Evolutionary conservation across 2,113 vertebrate species (phyloP), one percentile per base, ranked within the genome.

Genomic region (Numenius arquata): DNA sequence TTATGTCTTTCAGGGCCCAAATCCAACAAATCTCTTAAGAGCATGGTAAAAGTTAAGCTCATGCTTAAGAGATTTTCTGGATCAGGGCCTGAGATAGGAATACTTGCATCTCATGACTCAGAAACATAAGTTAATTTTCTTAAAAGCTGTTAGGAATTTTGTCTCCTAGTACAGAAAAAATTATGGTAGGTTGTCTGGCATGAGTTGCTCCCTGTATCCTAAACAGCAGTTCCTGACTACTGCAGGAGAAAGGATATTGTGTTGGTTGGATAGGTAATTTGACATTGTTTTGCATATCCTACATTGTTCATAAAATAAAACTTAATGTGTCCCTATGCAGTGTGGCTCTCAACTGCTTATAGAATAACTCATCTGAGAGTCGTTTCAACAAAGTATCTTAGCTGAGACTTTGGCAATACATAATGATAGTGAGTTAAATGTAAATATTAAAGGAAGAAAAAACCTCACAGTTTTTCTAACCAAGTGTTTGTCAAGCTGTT

Each of bases 61-160:
- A 34, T 58, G 40, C 21, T 93, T 89, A 96, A 94, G 71, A 72
- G 78, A n/a, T 95, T 96, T 96, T 93, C 85, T 96, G 95, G 88
- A 94, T 85, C 41, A 16, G 29, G 34, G 91, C 88, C 82, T 91
- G 83, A 88, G 26, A 47, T 34, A 88, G 6, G 48, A 82, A 56
- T 76, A 21, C 8, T 76, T 29, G 27, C 26, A 91, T 58, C 43
- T 70, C 14, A 47, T 77, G 67, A 40, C 52, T 77, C 40, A 90
- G 71, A 83, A 93, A 43, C 12, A 7, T 52, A 20, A 78, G 53
- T 45, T 85, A 82, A 91, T 91, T 93, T 89, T 66, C 88, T 34
- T 73, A 96, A 95, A n/a, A 89, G 32, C 55, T 41, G 9, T 41
- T 72, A 40, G 29, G 32, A 71, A 59, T 38, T 40, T 89, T 83